A percentile compares a stretch with the other conserved stretches of the same genome.
These are phyloP conservation scores for Anastatus disparis DNA, from an alignment of 1,140 invertebrate species.

Conservation along the genomic window DNA sequence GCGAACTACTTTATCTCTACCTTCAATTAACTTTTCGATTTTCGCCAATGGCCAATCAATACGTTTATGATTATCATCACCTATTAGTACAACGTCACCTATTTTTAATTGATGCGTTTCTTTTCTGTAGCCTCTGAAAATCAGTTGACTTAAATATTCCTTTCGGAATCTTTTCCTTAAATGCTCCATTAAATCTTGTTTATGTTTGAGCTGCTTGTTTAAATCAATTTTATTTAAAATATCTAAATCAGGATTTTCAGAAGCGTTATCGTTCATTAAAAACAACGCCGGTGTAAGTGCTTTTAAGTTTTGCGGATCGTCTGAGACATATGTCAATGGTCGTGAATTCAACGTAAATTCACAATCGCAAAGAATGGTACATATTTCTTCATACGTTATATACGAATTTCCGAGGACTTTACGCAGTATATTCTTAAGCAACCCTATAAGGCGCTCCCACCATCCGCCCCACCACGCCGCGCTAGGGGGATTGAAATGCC, in stretches of 20 bases:
- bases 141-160: constrained; percentile 39
- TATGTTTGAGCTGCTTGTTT: constrained; percentile 14
- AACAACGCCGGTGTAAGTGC: too few species aligned
- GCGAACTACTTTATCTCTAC: background rate
- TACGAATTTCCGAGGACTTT: background rate
- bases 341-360: background rate
- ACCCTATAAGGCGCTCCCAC: background rate
- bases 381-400: constrained; percentile 3
- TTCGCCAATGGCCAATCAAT: constrained; percentile 15
- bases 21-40: background rate
- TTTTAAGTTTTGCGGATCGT: too few species aligned
- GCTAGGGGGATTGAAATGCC: background rate
- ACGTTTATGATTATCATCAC: constrained; percentile 6
- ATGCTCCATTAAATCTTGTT: constrained; percentile 37
- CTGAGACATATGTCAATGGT: constrained; percentile 7
- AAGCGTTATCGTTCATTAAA: too few species aligned
- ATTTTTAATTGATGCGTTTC: background rate
- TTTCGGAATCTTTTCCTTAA: constrained; percentile 39
- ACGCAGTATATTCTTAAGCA: background rate
- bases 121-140: background rate
- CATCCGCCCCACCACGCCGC: too few species aligned
- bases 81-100: constrained; percentile 10
- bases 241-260: constrained; percentile 39
- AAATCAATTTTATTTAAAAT: constrained; percentile 16
- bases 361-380: constrained; percentile 3